Conservation (phyloP, 1,140 invertebrate genomes). For the Teleogryllus occipitalis region DNA sequence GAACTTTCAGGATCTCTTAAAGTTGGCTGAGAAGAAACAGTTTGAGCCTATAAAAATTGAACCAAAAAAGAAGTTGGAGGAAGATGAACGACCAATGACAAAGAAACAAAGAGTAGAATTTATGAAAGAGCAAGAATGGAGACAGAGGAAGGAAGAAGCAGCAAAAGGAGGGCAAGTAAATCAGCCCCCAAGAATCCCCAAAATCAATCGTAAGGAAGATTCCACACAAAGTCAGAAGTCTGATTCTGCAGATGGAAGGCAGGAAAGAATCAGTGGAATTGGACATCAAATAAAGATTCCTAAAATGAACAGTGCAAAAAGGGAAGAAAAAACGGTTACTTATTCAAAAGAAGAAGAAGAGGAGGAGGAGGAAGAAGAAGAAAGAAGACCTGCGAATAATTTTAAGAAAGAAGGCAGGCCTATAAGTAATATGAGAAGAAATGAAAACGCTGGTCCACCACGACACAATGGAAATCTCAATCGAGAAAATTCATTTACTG, state of each 20-base stretch:
- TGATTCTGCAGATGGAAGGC: background rate
- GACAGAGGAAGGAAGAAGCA: slow-evolving; percentile 21
- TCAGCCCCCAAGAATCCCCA: too few species aligned
- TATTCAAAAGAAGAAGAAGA: too few species aligned
- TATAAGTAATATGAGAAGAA: background rate
- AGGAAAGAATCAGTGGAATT: background rate
- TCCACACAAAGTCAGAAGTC: background rate
- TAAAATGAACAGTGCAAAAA: background rate
- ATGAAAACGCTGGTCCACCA: background rate
- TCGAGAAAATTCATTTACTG: background rate
- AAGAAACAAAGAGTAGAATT: slow-evolving; percentile 69
- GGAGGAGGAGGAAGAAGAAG: too few species aligned
- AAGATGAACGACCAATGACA: slow-evolving; percentile 62
- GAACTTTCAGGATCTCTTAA: slow-evolving; percentile 63
- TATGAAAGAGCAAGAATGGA: slow-evolving; percentile 47
- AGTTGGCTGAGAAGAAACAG: slow-evolving; percentile 75
- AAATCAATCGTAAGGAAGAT: background rate
- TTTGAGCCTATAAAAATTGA: slow-evolving; percentile 60
- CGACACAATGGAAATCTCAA: background rate
- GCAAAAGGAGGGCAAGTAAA: background rate
- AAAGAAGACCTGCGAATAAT: too few species aligned
- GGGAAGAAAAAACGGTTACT: background rate
- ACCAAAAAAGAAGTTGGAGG: slow-evolving; percentile 43
- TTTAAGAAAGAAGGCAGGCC: background rate
- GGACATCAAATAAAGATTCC: background rate